Conservation (phyloP, 2,888 invertebrate genomes). For the Epinotia ramella region DNA sequence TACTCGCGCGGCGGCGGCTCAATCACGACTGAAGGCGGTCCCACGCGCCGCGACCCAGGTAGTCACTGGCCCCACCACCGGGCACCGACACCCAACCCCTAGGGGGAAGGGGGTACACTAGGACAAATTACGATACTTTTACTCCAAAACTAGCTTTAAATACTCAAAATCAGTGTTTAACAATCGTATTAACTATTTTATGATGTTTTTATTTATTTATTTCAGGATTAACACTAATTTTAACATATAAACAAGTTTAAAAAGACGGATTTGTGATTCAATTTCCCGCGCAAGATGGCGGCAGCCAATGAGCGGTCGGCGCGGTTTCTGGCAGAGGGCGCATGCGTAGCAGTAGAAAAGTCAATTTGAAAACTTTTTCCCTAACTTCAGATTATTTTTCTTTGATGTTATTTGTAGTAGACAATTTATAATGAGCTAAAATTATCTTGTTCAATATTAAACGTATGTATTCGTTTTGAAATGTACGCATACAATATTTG, state of each 20-base stretch:
- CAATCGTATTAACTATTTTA: not conserved
- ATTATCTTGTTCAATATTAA: not conserved
- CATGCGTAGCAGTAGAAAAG: constrained; percentile 53
- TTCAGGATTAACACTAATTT: not conserved
- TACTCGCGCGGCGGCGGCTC: constrained; percentile 67
- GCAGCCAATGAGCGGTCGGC: constrained; percentile 49
- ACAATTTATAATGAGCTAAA: not conserved
- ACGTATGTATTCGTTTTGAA: not conserved
- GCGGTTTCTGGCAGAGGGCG: constrained; percentile 49
- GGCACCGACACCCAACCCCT: constrained; percentile 54
- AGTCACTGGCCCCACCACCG: constrained; percentile 65
- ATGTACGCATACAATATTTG: no score
- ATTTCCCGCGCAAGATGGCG: constrained; percentile 49
- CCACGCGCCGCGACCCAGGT: constrained; percentile 64
- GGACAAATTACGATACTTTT: constrained; percentile 22
- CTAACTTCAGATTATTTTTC: not conserved
- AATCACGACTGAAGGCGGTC: constrained; percentile 64
- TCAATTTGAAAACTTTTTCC: constrained; percentile 29
- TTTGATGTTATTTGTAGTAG: not conserved
- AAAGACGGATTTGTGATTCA: not conserved
- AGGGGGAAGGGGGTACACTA: not conserved
- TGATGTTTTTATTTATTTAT: not conserved
- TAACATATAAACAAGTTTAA: not conserved
- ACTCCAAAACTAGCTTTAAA: not conserved
- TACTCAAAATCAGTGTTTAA: not conserved